Percentiles rank a stretch among this genome's conserved stretches.
These are phyloP conservation scores for Drepana falcataria DNA, from an alignment of 2,888 invertebrate genomes.

Conservation along the genomic window DNA sequence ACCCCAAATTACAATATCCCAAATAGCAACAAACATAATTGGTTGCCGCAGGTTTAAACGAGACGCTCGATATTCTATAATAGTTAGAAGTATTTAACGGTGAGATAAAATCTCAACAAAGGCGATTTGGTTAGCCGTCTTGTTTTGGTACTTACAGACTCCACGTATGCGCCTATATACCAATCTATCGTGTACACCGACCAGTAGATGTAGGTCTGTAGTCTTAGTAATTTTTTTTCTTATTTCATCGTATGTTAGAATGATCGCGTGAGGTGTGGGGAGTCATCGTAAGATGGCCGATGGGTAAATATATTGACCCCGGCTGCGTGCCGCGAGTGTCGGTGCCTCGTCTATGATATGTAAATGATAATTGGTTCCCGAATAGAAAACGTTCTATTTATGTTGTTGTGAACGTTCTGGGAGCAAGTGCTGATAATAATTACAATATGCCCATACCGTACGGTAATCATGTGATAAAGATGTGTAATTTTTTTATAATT, in stretches of 20 bases:
- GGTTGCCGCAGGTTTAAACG: slow-evolving; percentile 63
- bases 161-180: slow-evolving; percentile 69
- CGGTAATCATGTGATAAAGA: slow-evolving; percentile 59
- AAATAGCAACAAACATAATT: slow-evolving; percentile 59
- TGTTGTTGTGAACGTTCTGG: slow-evolving; percentile 56
- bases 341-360: slow-evolving; percentile 74
- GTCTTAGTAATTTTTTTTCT: slow-evolving; percentile 25
- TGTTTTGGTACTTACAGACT: slow-evolving; percentile 71
- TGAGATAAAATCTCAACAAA: slow-evolving; percentile 77
- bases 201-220: slow-evolving; percentile 44
- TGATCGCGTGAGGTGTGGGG: slow-evolving; percentile 31
- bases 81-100: slow-evolving; percentile 76
- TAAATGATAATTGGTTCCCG: slow-evolving; percentile 77
- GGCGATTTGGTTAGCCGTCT: slow-evolving; percentile 76
- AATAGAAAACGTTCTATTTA: slow-evolving; percentile 72
- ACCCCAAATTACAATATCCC: slow-evolving; percentile 49
- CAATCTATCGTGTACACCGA: slow-evolving; percentile 43
- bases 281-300: slow-evolving; percentile 46
- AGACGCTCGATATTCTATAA: slow-evolving; percentile 68
- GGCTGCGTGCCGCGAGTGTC: slow-evolving; percentile 68
- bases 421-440: slow-evolving; percentile 55
- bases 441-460: slow-evolving; percentile 52
- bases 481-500: slow-evolving; percentile 35
- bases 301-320: slow-evolving; percentile 73
- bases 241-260: slow-evolving; percentile 18